Conservation (phyloP, 2,797 vertebrate species). For the Remorina albescens region DNA sequence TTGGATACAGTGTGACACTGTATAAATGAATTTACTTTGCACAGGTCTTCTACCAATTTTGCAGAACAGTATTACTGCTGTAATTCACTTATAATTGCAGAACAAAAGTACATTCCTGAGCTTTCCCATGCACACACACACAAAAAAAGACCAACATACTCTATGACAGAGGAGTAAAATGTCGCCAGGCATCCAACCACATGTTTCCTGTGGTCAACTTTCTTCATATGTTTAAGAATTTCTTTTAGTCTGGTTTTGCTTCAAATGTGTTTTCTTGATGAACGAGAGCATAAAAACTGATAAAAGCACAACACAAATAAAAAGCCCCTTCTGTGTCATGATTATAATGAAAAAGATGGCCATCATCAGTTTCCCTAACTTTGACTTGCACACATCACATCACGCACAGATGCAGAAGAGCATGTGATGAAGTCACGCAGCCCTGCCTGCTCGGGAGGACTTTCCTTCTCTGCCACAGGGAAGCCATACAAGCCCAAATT, state of each 20-base stretch:
- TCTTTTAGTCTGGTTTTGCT: constrained; percentile 26
- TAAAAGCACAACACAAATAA: constrained; percentile 36
- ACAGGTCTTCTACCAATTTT: constrained; percentile 4
- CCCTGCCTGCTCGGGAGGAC: constrained; percentile 54
- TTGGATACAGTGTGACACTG: background rate
- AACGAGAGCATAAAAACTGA: constrained; percentile 22
- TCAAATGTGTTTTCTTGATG: constrained; percentile 7
- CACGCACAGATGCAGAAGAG: constrained; percentile 32
- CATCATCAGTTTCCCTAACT: constrained; percentile 35
- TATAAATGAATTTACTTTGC: background rate
- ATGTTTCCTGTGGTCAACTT: constrained; percentile 48
- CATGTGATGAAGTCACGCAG: constrained; percentile 54
- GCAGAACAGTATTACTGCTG: constrained; percentile 1
- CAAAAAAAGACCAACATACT: constrained; percentile 24
- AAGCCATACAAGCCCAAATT: constrained; percentile 74
- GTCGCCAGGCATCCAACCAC: constrained; percentile 23
- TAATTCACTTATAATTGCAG: constrained; percentile 13
- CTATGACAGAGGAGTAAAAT: constrained; percentile 31
- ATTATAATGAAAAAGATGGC: constrained; percentile 25
- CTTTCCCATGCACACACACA: constrained; percentile 14
- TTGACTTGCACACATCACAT: constrained; percentile 15
- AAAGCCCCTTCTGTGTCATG: constrained; percentile 19
- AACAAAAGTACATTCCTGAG: constrained; percentile 19
- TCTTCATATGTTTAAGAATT: constrained; percentile 33
- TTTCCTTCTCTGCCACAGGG: constrained; percentile 65